Percentiles rank a stretch among this genome's conserved stretches.
Evolutionary conservation across 2,113 vertebrate genomes (phyloP).

Genomic region (Tychaedon coryphoeus): DNA sequence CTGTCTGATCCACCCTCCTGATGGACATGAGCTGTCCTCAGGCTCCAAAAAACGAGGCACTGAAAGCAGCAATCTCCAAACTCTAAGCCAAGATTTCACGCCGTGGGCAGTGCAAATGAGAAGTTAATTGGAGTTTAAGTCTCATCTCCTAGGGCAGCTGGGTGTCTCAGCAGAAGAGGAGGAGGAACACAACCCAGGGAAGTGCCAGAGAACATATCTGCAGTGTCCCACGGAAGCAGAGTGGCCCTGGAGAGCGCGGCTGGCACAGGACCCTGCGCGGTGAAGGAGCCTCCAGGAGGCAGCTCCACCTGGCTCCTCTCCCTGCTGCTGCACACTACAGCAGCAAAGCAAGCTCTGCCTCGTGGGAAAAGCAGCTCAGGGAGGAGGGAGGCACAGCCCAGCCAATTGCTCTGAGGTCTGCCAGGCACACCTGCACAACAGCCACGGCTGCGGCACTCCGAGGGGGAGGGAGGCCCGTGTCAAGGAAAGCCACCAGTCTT

Average conservation of each 20-base stretch:
- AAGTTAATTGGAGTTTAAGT: not conserved
- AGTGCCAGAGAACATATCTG: not conserved
- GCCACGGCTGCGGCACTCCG: rapidly evolving
- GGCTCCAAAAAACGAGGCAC: not conserved
- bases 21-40: not conserved
- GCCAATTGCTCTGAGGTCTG: not conserved
- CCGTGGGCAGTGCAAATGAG: not conserved
- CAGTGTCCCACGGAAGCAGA: not conserved
- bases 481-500: too few relatives aligned
- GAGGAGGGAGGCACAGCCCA: not conserved
- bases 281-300: not conserved
- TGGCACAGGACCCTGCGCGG: rapidly evolving
- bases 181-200: not conserved
- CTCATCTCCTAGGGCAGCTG: not conserved
- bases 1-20: not conserved
- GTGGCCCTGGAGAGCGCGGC: rapidly evolving
- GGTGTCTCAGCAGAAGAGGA: not conserved
- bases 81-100: not conserved
- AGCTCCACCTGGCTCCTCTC: not conserved
- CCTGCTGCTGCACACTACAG: not conserved
- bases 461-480: not conserved
- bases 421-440: not conserved
- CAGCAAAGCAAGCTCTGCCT: not conserved
- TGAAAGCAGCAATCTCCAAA: not conserved
- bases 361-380: not conserved